Evolutionary conservation across 2,797 vertebrate species (phyloP), one percentile per base, ranked within the genome.

Genomic region (Myotis planiceps): DNA sequence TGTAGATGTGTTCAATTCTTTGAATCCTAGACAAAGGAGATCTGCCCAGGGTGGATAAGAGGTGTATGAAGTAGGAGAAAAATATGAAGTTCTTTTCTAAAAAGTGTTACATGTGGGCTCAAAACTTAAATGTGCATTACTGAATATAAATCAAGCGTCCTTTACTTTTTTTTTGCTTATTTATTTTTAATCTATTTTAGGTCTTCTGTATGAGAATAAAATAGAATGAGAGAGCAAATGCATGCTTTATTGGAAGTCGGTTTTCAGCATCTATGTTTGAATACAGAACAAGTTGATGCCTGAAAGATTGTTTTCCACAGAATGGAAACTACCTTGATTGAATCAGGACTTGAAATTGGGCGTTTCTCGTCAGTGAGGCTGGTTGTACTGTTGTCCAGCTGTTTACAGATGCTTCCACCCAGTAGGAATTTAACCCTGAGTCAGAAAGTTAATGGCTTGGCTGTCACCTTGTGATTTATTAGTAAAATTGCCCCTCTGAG

Each of bases 401-500:
- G 58, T 82, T 95, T 84, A 92, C 32, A 88, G 87, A 90, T 55
- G 75, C 37, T 93, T 92, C 76, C 23, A 32, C 37, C 37, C 19
- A 18, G 47, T 58, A 34, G 78, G 80, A 85, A 60, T 5, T 45
- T 95, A 68, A 93, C 78, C 27, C 19, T 4, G 78, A 88, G 69
- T 88, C 92, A 93, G 86, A 91, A 90, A 88, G 74, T 76, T 95
- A 96, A 95, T 93, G 65, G 80, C 12, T 39, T 95, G 95, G 19
- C n/a, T 85, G 76, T 95, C 74, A 92, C 51, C 10, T 85, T 69
- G 66, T 93, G 81, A 97, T 96, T 97, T 96, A 96, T 88, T 69
- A 25, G 16, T 88, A 85, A 93, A 96, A 94, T 88, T 92, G 47
- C 42, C 93, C 79, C 75, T 95, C 65, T 85, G 92, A 96, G 78